Evolutionary conservation across 1,140 invertebrate genomes (phyloP), one percentile per base, ranked within the genome.

Genomic region (Pseudomyrmex concolor): DNA sequence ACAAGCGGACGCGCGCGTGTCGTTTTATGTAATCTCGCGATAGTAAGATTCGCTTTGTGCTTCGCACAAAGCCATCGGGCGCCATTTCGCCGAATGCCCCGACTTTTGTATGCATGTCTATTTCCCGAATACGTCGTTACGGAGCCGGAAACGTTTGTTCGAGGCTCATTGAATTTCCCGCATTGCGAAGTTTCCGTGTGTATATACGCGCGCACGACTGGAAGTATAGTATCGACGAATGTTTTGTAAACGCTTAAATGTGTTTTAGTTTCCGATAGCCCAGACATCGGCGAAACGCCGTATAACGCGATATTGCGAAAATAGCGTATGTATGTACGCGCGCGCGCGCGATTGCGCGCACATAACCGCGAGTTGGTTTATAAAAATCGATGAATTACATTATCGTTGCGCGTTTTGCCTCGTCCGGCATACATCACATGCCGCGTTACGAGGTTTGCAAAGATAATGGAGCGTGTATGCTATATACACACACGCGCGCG

Each of bases 121-220:
- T 84, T 87, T 19, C 22, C 67, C 86, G 70, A 88, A 88, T 87
- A 84, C 83, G 60, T 87, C 86, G 86, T 88, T 87, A 87, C 59
- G 83, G 71, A 87, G 73, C 55, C 74, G 82, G 86, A 81, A 88
- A 88, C 70, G 86, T 87, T 88, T 87, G 86, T 84, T 87, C 62
- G 86, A 87, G 86, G 82, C 86, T 88, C 86, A 87, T 88, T 88
- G 86, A 88, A 84, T 87, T 84, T 76, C 70, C 83, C 63, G 74
- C 74, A 57, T 62, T 70, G 68, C 86, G 57, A 87, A 86, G 68
- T 86, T 80, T 51, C 34, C 34, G 34, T 7, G 34, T 59, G 66
- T 80, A 50, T 80, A 50, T 50, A 59, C 17, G 54, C 66, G 15
- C 13, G 66, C 66, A 12, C 13, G 66, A 12, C 12, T 59, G 64